These are phyloP conservation scores for Enteromius viviparus DNA, from an alignment of 2,797 vertebrate genomes.

Conservation along the genomic window DNA sequence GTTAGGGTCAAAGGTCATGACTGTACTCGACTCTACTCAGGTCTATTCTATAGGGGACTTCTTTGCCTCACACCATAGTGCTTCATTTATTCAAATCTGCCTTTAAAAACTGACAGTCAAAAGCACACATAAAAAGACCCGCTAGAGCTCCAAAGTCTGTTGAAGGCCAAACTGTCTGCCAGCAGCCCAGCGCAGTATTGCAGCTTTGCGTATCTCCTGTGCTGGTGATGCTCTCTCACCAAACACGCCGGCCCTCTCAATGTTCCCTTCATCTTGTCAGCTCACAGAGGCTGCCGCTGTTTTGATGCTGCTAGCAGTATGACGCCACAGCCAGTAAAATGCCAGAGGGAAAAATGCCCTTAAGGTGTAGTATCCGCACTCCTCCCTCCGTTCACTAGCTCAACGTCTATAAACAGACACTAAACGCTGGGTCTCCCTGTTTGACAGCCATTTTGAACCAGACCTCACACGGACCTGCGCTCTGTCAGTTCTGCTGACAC, in stretches of 20 bases:
- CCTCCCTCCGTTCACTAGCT: slow-evolving; percentile 45
- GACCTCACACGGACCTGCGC: slow-evolving; percentile 33
- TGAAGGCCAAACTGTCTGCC: slow-evolving; percentile 11
- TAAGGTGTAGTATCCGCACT: slow-evolving; percentile 61
- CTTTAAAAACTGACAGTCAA: neutral
- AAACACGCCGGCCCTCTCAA: slow-evolving; percentile 37
- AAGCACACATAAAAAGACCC: neutral
- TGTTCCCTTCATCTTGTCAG: slow-evolving; percentile 35
- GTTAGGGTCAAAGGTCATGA: neutral
- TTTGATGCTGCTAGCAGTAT: slow-evolving; percentile 56
- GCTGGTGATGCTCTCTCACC: slow-evolving; percentile 33
- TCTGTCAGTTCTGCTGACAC: slow-evolving; percentile 46
- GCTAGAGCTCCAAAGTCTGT: slow-evolving; percentile 5
- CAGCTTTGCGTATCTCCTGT: slow-evolving; percentile 16
- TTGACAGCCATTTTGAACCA: slow-evolving; percentile 48
- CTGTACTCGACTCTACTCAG: neutral
- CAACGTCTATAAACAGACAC: slow-evolving; percentile 56
- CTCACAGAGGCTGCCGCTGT: slow-evolving; percentile 46
- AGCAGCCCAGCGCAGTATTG: neutral
- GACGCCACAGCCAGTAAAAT: slow-evolving; percentile 50
- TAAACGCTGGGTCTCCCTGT: slow-evolving; percentile 41
- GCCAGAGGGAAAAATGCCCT: slow-evolving; percentile 64
- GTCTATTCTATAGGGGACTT: neutral
- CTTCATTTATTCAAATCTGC: slow-evolving; percentile 13
- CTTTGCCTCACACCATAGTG: neutral